Conservation (phyloP, 2,113 vertebrate genomes). For the Cyprinus carpio region DNA sequence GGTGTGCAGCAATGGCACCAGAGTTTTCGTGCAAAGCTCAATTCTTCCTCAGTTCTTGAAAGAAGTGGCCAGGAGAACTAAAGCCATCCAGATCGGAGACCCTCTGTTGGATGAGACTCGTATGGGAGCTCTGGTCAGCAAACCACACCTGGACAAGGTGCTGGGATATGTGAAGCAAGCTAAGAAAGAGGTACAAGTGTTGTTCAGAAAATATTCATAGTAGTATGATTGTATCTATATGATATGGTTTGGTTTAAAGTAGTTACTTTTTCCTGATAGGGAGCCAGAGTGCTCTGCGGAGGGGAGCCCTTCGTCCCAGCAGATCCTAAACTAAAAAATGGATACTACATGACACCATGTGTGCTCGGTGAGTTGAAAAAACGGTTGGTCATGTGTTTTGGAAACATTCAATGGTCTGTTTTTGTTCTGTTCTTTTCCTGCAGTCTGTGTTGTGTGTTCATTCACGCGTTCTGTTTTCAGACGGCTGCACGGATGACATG, state of each 20-base stretch:
- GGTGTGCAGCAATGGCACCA: constrained; percentile 95
- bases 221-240: neutral
- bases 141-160: constrained; percentile 85
- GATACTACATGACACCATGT: constrained; percentile 93
- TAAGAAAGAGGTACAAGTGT: constrained; percentile 80
- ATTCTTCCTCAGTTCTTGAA: constrained; percentile 85
- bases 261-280: constrained; percentile 70
- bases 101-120: constrained; percentile 87
- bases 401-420: neutral
- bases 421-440: constrained; percentile 9
- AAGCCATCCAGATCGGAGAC: constrained; percentile 87
- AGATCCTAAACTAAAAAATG: constrained; percentile 85
- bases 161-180: constrained; percentile 85
- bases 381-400: neutral
- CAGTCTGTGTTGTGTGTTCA: neutral
- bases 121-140: constrained; percentile 93
- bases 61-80: constrained; percentile 86
- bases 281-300: constrained; percentile 88
- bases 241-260: neutral
- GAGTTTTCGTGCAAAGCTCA: constrained; percentile 90
- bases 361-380: constrained; percentile 80
- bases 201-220: neutral
- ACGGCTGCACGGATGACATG: constrained; percentile 90
- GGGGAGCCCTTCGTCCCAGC: constrained; percentile 82
- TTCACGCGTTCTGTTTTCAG: constrained; percentile 65